Base-by-base conservation (phyloP, 2,113 vertebrate genomes). In the Urocolius indicus region DNA sequence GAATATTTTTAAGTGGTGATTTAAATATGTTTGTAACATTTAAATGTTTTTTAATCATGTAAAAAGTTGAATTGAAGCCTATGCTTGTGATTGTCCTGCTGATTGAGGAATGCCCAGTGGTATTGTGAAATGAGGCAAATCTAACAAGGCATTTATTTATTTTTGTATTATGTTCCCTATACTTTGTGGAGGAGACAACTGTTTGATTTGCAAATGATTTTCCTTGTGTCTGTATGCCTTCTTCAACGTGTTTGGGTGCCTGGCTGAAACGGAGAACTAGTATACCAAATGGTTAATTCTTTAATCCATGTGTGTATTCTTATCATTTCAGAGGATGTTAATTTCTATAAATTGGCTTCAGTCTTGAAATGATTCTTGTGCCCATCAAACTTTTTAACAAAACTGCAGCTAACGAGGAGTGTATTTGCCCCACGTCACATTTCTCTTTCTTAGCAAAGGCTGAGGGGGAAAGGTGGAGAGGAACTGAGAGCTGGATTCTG, bases 11-110 rank as follows among this genome's bases (percentile, higher is more conserved):
- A 96, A 96, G 94, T 97, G 96, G 94, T 96, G 97, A 90, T 97
- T 97, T 96, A 92, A 95, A 96, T 96, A 95, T 93, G 93, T 98
- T 97, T 98, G 97, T 98, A 98, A 98, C 97, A 96, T 97, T 97
- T 96, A 96, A 92, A 95, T 96, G 94, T 96, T 97, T 97, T 98
- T 82, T 86, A 96, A 97, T 97, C 89, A 97, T 97, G 95, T 96
- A 95, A 97, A 97, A 92, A 96, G 51, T 95, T 97, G 95, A 97
- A 97, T 87, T 93, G 91, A 97, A 97, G 83, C 84, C 84, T 95
- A 93, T 92, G 81, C 86, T 96, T 82, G 91, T 95, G 88, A 82
- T 95, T 96, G 91, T 96, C 93, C 94, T 94, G 91, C 95, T 96
- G 94, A 96, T 87, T 93, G 94, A 95, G 91, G 89, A 96, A 88